Evolutionary conservation across 2,797 vertebrate genomes (phyloP).

Genomic region (Acanthornis magna): DNA sequence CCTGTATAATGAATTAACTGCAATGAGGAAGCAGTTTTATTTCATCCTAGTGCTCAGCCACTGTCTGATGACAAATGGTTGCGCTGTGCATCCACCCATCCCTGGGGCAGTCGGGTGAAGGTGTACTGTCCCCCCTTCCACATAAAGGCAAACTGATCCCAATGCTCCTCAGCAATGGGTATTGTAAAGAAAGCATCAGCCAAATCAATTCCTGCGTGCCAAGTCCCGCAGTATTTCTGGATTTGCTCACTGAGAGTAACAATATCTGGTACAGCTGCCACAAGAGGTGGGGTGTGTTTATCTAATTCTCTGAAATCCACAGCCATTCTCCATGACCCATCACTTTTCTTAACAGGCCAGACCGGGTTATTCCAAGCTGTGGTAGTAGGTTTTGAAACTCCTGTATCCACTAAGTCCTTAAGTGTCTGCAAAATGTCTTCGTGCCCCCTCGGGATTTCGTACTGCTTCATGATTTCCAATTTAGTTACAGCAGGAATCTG

Average conservation of each 20-base stretch:
- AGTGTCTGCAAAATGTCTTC: neutral
- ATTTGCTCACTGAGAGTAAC: neutral
- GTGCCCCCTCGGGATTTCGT: neutral
- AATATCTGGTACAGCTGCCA: neutral
- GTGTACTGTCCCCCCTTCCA: no score
- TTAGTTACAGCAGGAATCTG: neutral
- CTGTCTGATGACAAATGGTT: neutral
- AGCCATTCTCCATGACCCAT: neutral
- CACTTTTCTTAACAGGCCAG: neutral
- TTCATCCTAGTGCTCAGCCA: neutral
- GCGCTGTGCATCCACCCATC: neutral
- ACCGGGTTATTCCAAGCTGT: neutral
- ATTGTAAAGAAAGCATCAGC: neutral
- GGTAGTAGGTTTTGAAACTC: neutral
- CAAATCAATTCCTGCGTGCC: no score
- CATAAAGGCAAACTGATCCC: neutral
- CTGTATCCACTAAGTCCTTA: neutral
- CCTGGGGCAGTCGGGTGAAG: neutral
- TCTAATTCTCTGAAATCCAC: neutral
- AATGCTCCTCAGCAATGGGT: no score
- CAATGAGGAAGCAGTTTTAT: neutral
- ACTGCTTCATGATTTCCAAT: neutral
- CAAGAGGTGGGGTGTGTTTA: neutral
- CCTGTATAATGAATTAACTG: neutral
- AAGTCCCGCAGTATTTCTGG: neutral